Percentiles rank a stretch among this genome's conserved stretches.
These are phyloP conservation scores for Gnatocerus cornutus DNA, from an alignment of 2,888 invertebrate species.

Conservation along the genomic window DNA sequence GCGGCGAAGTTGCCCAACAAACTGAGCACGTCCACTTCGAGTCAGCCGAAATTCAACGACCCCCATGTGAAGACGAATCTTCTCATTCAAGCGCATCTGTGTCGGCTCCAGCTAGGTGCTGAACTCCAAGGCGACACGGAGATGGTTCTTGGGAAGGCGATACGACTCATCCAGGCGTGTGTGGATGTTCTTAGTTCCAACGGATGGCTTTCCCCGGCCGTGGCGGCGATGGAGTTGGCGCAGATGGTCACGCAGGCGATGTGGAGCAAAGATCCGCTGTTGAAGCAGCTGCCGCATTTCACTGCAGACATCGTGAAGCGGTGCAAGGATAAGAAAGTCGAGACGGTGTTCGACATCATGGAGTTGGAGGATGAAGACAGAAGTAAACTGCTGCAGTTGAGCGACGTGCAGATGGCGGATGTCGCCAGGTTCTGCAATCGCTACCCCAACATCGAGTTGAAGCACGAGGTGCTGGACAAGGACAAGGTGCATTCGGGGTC, in stretches of 20 bases:
- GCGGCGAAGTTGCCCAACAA: constrained; percentile 76
- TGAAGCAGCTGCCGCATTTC: constrained; percentile 98
- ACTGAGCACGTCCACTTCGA: constrained; percentile 75
- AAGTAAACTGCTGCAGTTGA: constrained; percentile 84
- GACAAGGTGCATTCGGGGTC: constrained; percentile 87
- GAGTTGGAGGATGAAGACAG: constrained; percentile 94
- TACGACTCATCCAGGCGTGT: constrained; percentile 93
- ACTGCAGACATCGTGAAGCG: constrained; percentile 89
- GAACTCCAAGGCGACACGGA: constrained; percentile 98
- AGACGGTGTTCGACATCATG: constrained; percentile 97
- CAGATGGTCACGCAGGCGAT: constrained; percentile 99
- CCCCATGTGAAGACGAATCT: constrained; percentile 98
- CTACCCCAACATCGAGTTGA: constrained; percentile 98
- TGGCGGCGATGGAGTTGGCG: constrained; percentile 99
- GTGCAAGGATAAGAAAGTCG: constrained; percentile 92
- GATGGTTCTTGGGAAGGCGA: constrained; percentile 88
- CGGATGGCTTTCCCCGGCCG: constrained; percentile 98
- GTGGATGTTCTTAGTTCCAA: constrained; percentile 95
- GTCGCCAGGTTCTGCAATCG: constrained; percentile 99
- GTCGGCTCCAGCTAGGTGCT: constrained; percentile 94
- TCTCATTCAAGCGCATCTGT: constrained; percentile 95
- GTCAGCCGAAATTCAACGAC: constrained; percentile 89
- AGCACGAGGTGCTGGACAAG: constrained; percentile 90
- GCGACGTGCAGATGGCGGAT: constrained; percentile 94
- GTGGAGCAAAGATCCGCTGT: constrained; percentile 99